Base-by-base conservation (phyloP, 2,797 vertebrate genomes). In the Sparidentex hasta region DNA sequence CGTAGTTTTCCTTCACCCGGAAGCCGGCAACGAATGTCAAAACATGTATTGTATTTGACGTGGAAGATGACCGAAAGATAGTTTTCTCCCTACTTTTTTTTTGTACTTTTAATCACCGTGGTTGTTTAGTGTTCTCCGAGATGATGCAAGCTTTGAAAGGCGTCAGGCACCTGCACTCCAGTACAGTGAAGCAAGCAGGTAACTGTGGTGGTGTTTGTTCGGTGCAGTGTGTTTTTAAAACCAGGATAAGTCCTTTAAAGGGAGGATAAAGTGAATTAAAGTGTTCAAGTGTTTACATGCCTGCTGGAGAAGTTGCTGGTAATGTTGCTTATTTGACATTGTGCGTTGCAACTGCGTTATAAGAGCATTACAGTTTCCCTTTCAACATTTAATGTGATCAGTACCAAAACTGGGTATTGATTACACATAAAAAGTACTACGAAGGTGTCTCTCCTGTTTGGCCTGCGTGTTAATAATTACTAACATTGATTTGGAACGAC, bases 151-250 rank as follows among this genome's bases (percentile, higher is more conserved):
- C 85, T 44, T 54, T 95, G 58, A 95, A 90, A 86, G 74, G 88
- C 65, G 74, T 90, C 61, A 92, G 93, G 86, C 74, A 92, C 16
- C 52, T 95, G 18, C 90, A 90, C 16, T 55, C 85, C 58, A 56
- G 64, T 8, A 8, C 90, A 1, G 43, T 92, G 76, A 95, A 87
- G 79, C 94, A 88, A 75, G 61, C 92, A 75, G 94, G 95, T 96
- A 85, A 48, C 17, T 17, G 14, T 5, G 16, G 4, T 3, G 5
- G 2, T 5, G 4, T 11, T 14, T 41, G 18, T 11, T 48, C 7
- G 13, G 20, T 6, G 13, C 5, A 27, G 14, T 11, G 2, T 11
- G 2, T 7, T 17, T 65, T 48, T 33, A 17, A n/a, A 63, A 43
- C 55, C 7, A 41, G 2, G 16, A 21, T 13, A 7, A 1, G 9